These are phyloP conservation scores for Trichonephila inaurata DNA, from an alignment of 1,140 invertebrate genomes.

Conservation along the genomic window DNA sequence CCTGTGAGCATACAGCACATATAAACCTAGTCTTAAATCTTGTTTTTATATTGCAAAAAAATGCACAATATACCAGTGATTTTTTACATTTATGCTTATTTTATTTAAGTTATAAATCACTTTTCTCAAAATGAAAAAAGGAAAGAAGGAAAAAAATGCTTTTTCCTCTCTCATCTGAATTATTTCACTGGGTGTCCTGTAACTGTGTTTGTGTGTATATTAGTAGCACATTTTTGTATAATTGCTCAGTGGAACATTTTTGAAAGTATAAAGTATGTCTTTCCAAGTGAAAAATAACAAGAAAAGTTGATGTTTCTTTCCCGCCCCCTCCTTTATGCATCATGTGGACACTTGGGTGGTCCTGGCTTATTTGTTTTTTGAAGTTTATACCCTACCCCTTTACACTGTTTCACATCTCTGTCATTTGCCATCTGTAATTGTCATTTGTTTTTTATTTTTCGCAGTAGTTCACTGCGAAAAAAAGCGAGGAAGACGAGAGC, in stretches of 20 bases:
- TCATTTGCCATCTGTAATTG: conserved; percentile 76
- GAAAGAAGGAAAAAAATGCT: background rate
- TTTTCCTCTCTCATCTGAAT: conserved; percentile 42
- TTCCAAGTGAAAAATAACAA: conserved; percentile 13
- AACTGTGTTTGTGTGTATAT: conserved; percentile 67
- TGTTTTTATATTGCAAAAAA: conserved; percentile 54
- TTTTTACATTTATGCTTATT: conserved; percentile 28
- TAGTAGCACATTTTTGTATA: conserved; percentile 74
- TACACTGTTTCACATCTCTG: conserved; percentile 49
- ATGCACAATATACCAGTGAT: conserved; percentile 69
- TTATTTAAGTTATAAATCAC: background rate
- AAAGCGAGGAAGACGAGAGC: conserved; percentile 50
- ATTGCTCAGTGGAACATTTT: conserved; percentile 72
- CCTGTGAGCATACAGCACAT: conserved; percentile 68
- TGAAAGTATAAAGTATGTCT: conserved; percentile 42
- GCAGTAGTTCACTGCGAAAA: conserved; percentile 56
- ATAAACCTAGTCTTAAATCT: conserved; percentile 64
- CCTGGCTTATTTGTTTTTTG: conserved; percentile 65
- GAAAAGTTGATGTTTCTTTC: conserved; percentile 22
- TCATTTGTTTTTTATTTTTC: conserved; percentile 75
- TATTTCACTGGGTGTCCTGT: conserved; percentile 74
- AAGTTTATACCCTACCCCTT: conserved; percentile 38
- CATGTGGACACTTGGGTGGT: conserved; percentile 72
- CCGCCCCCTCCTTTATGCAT: conserved; percentile 27
- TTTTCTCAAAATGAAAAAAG: conserved; percentile 27